Conservation (phyloP, 2,888 invertebrate genomes). For the Caenorhabditis wallacei region DNA sequence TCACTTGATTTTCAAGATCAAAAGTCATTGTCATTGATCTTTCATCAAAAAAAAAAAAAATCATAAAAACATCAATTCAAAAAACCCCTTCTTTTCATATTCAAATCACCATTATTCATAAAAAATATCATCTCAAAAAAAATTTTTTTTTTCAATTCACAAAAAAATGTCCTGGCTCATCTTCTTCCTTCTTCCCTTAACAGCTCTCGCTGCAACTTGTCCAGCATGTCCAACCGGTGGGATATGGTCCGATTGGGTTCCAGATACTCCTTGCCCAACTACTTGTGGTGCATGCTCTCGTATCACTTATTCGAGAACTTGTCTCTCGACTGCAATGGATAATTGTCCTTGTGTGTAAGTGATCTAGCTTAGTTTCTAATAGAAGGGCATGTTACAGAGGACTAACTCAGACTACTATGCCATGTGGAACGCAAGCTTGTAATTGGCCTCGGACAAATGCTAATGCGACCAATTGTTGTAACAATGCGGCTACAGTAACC, state of each 20-base stretch:
- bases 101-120: neutral
- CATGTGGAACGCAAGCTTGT: slow-evolving; percentile 47
- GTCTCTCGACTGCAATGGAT: slow-evolving; percentile 16
- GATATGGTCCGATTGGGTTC: slow-evolving; percentile 50
- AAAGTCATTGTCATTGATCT: neutral
- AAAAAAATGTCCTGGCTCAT: slow-evolving; percentile 3
- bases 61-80: neutral
- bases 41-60: neutral
- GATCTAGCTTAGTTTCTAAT: neutral
- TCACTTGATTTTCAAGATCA: too few relatives aligned
- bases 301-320: slow-evolving; percentile 22
- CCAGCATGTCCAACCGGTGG: slow-evolving; percentile 38
- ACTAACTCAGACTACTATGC: neutral
- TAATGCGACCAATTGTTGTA: slow-evolving; percentile 13
- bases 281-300: slow-evolving; percentile 47
- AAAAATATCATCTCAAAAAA: neutral
- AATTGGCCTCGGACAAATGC: slow-evolving; percentile 39
- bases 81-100: slow-evolving; percentile 3
- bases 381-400: slow-evolving; percentile 29
- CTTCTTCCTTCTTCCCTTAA: slow-evolving; percentile 1
- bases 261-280: slow-evolving; percentile 10
- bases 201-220: slow-evolving; percentile 2
- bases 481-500: neutral
- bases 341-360: slow-evolving; percentile 43
- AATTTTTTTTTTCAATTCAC: neutral